phyloP scores from a whole-genome alignment of 2,113 vertebrate species.

The Psettodes erumei region DNA sequence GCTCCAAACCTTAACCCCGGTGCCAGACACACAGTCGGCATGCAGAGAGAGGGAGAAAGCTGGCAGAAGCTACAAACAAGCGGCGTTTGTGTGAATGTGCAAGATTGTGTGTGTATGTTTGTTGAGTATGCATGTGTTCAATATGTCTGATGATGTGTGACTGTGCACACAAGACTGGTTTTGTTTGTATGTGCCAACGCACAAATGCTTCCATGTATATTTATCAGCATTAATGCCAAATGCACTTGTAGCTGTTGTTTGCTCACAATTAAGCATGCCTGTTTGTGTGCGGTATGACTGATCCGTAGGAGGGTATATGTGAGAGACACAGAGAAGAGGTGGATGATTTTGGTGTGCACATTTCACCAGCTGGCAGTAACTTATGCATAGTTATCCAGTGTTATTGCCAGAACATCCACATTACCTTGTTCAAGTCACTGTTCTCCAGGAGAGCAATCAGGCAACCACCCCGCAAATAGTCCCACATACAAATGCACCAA shows the following conservation, averaged over 20 bases:
- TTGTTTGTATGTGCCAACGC: slow-evolving; percentile 53
- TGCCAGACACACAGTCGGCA: slow-evolving; percentile 78
- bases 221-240: slow-evolving; percentile 60
- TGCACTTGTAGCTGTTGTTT: slow-evolving; percentile 59
- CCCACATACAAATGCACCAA: slow-evolving; percentile 59
- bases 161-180: slow-evolving; percentile 36
- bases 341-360: slow-evolving; percentile 36
- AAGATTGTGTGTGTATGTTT: slow-evolving; percentile 10
- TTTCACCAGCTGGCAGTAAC: slow-evolving; percentile 49
- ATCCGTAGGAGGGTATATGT: slow-evolving; percentile 29
- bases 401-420: slow-evolving; percentile 57
- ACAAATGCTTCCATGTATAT: slow-evolving; percentile 60
- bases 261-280: slow-evolving; percentile 42
- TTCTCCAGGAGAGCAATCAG: slow-evolving; percentile 68
- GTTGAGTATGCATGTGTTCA: slow-evolving; percentile 32
- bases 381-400: slow-evolving; percentile 49
- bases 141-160: slow-evolving; percentile 30
- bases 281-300: slow-evolving; percentile 31
- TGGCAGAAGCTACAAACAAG: slow-evolving; percentile 66
- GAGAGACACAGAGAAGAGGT: slow-evolving; percentile 38
- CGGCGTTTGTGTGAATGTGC: slow-evolving; percentile 12
- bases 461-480: slow-evolving; percentile 56
- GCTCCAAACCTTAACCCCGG: slow-evolving; percentile 68
- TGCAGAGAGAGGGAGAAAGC: slow-evolving; percentile 58
- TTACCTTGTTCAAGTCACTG: slow-evolving; percentile 50